Base-by-base conservation (phyloP, 1,140 invertebrate genomes). In the Caenorhabditis inopinata region DNA sequence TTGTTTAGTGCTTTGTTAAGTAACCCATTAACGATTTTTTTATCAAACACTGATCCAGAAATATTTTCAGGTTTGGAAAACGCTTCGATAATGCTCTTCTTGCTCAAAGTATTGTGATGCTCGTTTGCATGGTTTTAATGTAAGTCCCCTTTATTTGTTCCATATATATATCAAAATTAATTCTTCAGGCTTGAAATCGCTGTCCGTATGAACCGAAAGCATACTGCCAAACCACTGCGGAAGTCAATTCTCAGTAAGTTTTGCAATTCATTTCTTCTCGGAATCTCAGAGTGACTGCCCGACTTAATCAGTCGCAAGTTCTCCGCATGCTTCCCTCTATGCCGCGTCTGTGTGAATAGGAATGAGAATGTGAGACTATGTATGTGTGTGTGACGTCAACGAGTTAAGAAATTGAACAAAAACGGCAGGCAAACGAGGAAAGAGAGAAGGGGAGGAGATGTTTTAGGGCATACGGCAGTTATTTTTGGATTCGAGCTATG, bases 31-130 rank as follows among this genome's bases (percentile, higher is more conserved):
- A n/a, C n/a, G 16, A 32, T 2, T 80, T 75, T 47, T n/a, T 68
- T 16, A 29, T 16, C 18, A 5, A 7, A 75, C 11, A 27, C 9
- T 74, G 14, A 9, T 18, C 14, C 74, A n/a, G n/a, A 83, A 23
- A 14, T 78, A 35, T 78, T 79, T 91, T 74, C 89, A 98, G 96
- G 96, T 98, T 98, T 93, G 96, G 96, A 68, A 96, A 95, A 90
- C 93, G 92, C 83, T 99, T 95, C 92, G 96, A 99, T 90, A 90
- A 94, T 87, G 96, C 96, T 81, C 90, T 99, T 82, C 91, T 99
- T 77, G 91, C 96, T 74, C 97, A 99, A 91, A 97, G 95, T 91
- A 92, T 98, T 87, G 92, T 99, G 29, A 99, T 99, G 96, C 97
- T 96, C 88, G 88, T 94, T 32, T 93, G 95, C 82, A 99, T 99